Conservation (phyloP, 23 tunicate genomes). For the Pegea sp. region DNA sequence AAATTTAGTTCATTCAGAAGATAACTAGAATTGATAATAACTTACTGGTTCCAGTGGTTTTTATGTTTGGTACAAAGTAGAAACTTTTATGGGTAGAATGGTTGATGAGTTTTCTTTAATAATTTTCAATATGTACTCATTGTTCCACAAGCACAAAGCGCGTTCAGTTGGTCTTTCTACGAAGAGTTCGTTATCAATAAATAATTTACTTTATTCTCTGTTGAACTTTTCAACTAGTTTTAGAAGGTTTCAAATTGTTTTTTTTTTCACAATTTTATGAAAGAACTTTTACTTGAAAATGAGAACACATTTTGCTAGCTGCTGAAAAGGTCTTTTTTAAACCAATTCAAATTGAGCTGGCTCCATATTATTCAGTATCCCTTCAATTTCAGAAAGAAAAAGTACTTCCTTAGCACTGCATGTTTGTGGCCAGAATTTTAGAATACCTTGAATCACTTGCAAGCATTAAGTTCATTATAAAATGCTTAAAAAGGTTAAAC, state of each 20-base stretch:
- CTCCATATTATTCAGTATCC: constrained; percentile 78
- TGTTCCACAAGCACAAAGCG: constrained; percentile 92
- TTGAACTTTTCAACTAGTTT: no score
- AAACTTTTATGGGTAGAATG: constrained; percentile 91
- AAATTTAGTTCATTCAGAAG: no score
- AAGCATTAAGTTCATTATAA: not conserved
- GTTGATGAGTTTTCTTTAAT: constrained; percentile 73
- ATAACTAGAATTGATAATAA: no score
- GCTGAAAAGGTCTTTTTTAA: constrained; percentile 29
- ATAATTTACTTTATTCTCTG: no score
- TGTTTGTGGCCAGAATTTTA: constrained; percentile 98
- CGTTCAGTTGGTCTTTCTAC: constrained; percentile 67
- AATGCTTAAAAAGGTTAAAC: no score
- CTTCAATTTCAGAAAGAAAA: constrained; percentile 93
- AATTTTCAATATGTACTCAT: constrained; percentile 73
- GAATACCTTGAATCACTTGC: constrained; percentile 62
- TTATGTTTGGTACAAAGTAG: constrained; percentile 75
- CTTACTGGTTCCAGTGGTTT: constrained; percentile 83
- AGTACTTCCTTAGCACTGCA: constrained; percentile 91
- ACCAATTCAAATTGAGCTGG: constrained; percentile 52
- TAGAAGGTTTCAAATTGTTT: no score
- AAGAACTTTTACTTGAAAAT: constrained; percentile 47
- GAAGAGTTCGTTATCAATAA: not conserved
- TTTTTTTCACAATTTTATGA: not conserved
- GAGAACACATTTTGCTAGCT: constrained; percentile 86